Conservation (phyloP, 2,888 invertebrate genomes). For the Tryphoninae sp. region DNA sequence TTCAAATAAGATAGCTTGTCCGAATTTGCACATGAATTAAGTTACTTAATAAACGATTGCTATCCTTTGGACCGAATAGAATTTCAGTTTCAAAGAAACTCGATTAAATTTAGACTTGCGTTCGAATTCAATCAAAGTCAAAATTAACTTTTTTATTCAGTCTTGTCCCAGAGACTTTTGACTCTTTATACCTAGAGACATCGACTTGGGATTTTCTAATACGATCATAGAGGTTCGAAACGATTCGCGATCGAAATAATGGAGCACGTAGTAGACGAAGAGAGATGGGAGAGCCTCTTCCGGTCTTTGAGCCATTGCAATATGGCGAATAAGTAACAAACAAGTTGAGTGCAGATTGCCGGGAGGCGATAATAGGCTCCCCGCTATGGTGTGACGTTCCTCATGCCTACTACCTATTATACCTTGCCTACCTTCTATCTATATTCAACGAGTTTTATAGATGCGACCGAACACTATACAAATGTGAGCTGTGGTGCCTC, state of each 20-base stretch:
- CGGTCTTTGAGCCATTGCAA: conserved; percentile 66
- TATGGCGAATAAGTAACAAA: conserved; percentile 56
- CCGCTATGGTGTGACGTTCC: conserved; percentile 63
- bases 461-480: conserved; percentile 47
- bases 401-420: conserved; percentile 60
- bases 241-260: conserved; percentile 39
- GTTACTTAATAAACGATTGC: no score
- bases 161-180: no score
- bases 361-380: conserved; percentile 68
- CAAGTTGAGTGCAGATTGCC: conserved; percentile 61
- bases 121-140: no score
- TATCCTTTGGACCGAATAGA: no score
- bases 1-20: no score
- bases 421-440: conserved; percentile 54
- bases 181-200: no score
- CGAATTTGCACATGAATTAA: no score
- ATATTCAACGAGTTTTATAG: conserved; percentile 58
- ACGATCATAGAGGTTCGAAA: background rate
- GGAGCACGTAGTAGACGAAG: conserved; percentile 44
- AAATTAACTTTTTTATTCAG: no score
- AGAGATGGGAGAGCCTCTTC: conserved; percentile 60
- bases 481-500: conserved; percentile 45
- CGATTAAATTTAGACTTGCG: no score
- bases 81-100: no score
- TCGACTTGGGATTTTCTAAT: no score